These are phyloP conservation scores for Rotaria magnacalcarata DNA, from an alignment of 2,888 invertebrate genomes.

Conservation along the genomic window DNA sequence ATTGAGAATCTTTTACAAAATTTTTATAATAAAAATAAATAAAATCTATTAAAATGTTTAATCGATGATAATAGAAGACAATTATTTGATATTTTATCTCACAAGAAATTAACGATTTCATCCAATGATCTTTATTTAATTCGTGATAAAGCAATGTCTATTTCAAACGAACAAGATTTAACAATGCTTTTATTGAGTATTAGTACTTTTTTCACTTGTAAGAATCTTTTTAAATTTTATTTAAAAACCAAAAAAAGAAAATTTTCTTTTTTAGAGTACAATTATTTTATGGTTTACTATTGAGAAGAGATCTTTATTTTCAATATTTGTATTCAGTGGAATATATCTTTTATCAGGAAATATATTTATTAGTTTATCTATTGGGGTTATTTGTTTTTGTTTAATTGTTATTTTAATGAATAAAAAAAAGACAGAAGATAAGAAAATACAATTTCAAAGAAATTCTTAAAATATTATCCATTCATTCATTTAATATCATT, in stretches of 20 bases:
- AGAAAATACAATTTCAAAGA: no score
- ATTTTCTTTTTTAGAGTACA: neutral
- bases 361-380: neutral
- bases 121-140: neutral
- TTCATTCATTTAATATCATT: constrained; percentile 65
- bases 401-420: neutral
- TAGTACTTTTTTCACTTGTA: neutral
- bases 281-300: neutral
- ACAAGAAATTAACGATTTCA: neutral
- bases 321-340: neutral
- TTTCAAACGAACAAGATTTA: neutral
- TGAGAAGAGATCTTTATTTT: neutral
- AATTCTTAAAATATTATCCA: neutral
- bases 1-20: constrained; percentile 28
- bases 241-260: no score
- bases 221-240: neutral
- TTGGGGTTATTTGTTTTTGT: neutral
- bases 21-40: neutral
- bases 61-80: constrained; percentile 23
- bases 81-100: neutral
- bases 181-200: neutral
- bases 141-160: neutral
- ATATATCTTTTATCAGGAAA: neutral
- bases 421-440: neutral
- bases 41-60: constrained; percentile 5